Evolutionary conservation across 2,113 vertebrate species (phyloP).

Genomic region (Nymphicus hollandicus): DNA sequence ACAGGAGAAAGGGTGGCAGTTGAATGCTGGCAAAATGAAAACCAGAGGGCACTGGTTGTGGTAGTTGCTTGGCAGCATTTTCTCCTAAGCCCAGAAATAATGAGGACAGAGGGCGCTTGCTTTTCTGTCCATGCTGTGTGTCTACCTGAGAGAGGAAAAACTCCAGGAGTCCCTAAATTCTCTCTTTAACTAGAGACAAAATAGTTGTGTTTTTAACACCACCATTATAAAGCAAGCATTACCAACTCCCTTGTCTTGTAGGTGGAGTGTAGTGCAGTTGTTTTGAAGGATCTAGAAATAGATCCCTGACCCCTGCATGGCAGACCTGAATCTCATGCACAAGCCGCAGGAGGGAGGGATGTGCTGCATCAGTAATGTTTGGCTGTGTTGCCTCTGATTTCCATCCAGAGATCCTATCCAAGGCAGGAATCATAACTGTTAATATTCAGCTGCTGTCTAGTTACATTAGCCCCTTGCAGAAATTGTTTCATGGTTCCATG

Average conservation of each 20-base stretch:
- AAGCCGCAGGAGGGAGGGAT: neutral
- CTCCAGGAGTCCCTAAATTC: neutral
- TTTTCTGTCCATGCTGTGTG: neutral
- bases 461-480: neutral
- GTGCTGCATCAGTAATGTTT: neutral
- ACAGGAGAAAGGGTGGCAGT: neutral
- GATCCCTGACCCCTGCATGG: neutral
- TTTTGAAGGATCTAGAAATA: neutral
- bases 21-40: neutral
- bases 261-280: neutral
- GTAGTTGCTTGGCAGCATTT: neutral
- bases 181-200: neutral
- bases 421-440: neutral
- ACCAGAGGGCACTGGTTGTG: neutral
- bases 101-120: neutral
- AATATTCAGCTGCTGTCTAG: neutral
- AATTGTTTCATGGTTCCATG: neutral
- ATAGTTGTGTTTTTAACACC: accelerated
- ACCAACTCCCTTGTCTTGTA: accelerated
- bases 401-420: neutral
- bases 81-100: neutral
- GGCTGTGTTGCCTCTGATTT: neutral
- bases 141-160: neutral
- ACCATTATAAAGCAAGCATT: neutral
- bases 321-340: neutral